A percentile compares a stretch with the other conserved stretches of the same genome.
phyloP scores from a whole-genome alignment of 53 echinoderm and acorn worm species.

The Echinarachnius parma region DNA sequence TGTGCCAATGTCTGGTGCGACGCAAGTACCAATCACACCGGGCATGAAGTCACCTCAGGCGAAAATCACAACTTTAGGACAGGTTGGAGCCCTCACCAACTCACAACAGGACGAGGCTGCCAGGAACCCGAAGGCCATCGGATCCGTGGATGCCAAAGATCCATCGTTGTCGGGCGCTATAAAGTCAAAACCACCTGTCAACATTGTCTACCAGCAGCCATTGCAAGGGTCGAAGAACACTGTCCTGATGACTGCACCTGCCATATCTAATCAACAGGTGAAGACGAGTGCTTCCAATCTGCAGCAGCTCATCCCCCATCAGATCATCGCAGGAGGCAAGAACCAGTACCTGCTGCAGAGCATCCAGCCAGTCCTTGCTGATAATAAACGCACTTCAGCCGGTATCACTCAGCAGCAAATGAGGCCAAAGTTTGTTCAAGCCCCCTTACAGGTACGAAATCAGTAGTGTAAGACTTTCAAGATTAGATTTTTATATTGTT shows the following conservation, averaged over 20 bases:
- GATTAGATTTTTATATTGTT: too few relatives aligned
- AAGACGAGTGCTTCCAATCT: constrained; percentile 11
- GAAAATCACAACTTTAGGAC: constrained; percentile 78
- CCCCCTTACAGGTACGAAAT: constrained; percentile 51
- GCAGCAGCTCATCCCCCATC: constrained; percentile 35
- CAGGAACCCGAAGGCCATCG: neutral
- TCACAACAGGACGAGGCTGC: constrained; percentile 8
- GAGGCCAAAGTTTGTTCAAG: constrained; percentile 41
- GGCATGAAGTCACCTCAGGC: constrained; percentile 50
- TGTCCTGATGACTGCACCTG: constrained; percentile 13
- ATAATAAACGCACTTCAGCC: neutral
- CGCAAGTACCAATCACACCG: constrained; percentile 10
- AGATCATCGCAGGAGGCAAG: constrained; percentile 36
- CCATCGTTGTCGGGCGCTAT: neutral
- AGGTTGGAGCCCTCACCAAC: constrained; percentile 82
- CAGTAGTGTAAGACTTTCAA: too few relatives aligned
- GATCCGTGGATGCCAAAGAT: constrained; percentile 14
- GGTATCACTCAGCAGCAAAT: constrained; percentile 5
- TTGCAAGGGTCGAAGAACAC: constrained; percentile 24
- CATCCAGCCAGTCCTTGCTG: neutral
- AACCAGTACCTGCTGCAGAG: constrained; percentile 31
- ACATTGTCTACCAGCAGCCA: constrained; percentile 17
- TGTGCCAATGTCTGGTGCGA: too few relatives aligned
- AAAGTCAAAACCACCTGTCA: neutral
- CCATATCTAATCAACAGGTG: constrained; percentile 7